Base-by-base conservation (phyloP, 2,888 invertebrate species). In the Phengaris alcon region DNA sequence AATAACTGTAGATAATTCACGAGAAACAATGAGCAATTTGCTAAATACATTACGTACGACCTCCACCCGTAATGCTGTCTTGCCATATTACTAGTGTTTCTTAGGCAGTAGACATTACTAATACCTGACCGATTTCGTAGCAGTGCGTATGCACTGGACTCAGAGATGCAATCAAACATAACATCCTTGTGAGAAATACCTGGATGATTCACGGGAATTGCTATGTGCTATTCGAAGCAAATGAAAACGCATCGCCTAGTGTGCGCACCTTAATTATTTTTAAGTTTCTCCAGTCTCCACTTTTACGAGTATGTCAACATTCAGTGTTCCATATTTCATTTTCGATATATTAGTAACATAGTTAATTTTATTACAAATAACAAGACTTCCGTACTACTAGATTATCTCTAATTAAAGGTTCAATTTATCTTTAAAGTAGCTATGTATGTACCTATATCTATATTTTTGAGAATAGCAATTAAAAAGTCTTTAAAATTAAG, bases 21-120 rank as follows among this genome's bases (percentile, higher is more conserved):
- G 82, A 84, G 88, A 88, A 90, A 93, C 93, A 93, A 93, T 92
- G 89, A 91, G 91, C 92, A 89, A 92, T 93, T 92, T 89, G 86
- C 88, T 89, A 89, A 90, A 91, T 90, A 91, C 87, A 92, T 91
- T 90, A 90, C 86, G 87, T 88, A 90, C 89, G 90, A 90, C 90
- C 90, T 91, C 90, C 92, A 91, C 90, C 88, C 85, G 86, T 90
- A 89, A 88, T 89, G 90, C 89, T 90, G 91, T 93, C 93, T 93
- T 93, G 93, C 93, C 93, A 93, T 92, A 90, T 86, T 87, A 85
- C 88, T 91, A 91, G 91, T 88, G 84, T 90, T 88, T 87, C 85
- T 86, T 90, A 90, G 89, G 84, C 84, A 87, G 83, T 87, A 88
- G 87, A 87, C 90, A 88, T 87, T 84, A 80, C 81, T 76, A 79